Conservation (phyloP, 2,113 vertebrate genomes). For the Hyperopisus bebe region DNA sequence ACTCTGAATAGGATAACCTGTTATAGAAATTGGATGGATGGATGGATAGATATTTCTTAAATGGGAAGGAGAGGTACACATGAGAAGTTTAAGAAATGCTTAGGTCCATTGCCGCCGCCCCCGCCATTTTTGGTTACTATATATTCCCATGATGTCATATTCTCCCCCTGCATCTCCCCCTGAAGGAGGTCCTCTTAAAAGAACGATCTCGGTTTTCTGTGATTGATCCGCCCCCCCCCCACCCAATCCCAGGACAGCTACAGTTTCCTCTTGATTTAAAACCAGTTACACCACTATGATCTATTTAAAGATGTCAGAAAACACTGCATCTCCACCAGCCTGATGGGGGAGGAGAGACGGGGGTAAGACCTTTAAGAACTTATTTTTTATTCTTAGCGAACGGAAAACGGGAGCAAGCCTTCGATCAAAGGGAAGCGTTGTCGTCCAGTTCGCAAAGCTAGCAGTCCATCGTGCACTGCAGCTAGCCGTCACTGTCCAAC, state of each 20-base stretch:
- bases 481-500: neutral
- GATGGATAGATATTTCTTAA: neutral
- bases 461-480: neutral
- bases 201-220: constrained; percentile 42
- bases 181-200: constrained; percentile 22
- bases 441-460: neutral
- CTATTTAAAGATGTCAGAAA: constrained; percentile 25
- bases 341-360: constrained; percentile 19
- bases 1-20: no score
- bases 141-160: neutral
- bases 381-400: neutral
- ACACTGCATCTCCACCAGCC: constrained; percentile 32
- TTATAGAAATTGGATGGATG: no score
- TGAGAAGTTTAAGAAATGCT: neutral
- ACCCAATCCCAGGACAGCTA: constrained; percentile 16
- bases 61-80: neutral
- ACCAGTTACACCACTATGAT: constrained; percentile 51
- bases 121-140: neutral
- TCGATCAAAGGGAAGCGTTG: neutral
- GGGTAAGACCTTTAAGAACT: neutral
- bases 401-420: neutral
- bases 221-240: constrained; percentile 39
- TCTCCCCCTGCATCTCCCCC: neutral
- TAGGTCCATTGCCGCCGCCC: neutral
- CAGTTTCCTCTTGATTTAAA: constrained; percentile 53